Base-by-base conservation (phyloP, 1,140 invertebrate genomes). In the Papilio glaucus region DNA sequence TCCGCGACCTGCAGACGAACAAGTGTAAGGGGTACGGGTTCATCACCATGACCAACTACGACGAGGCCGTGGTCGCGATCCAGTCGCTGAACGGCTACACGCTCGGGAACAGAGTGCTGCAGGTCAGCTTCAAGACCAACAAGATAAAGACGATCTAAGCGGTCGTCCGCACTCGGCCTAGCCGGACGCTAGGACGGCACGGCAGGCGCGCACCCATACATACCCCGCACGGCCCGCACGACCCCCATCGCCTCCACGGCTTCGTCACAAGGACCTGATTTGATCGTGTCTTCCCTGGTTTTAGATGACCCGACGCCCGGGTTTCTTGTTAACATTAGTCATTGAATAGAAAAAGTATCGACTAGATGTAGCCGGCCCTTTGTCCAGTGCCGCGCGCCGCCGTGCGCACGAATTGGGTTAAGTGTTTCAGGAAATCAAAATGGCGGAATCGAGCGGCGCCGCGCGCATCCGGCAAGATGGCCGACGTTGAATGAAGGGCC, bases 1-100 rank as follows among this genome's bases (percentile, higher is more conserved):
- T 99, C 85, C 96, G 98, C 75, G 99, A 99, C 94, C 95, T 98
- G 85, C 97, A 99, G 93, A 99, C 98, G 75, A 98, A 99, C 94
- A 99, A 99, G 94, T 99, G 99, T 95, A 99, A 99, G 94, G 99
- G 99, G 81, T 99, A 99, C 92, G 99, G 98, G n/a, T 99, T 99
- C 93, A 98, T 99, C 73, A 99, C 98, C 70, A 99, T 99, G 99
- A 99, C 98, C 84, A 99, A 99, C 93, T 99, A 99, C 94, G 98
- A 99, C 91, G 99, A 99, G 90, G 98, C 99, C 12, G 96, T 99
- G 26, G 97, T 99, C 74, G 99, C 99, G 69, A 99, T 99, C 84
- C 98, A 99, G 93, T 98, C 98, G 75, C 95, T 99, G 72, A 99
- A 99, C 94, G 99, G 99, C 67, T 99, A 99, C 94, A 98, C 98